A percentile compares a stretch with the other conserved stretches of the same genome.
Conservation (phyloP, 2,888 invertebrate genomes). For the Thymelicus lineola region DNA sequence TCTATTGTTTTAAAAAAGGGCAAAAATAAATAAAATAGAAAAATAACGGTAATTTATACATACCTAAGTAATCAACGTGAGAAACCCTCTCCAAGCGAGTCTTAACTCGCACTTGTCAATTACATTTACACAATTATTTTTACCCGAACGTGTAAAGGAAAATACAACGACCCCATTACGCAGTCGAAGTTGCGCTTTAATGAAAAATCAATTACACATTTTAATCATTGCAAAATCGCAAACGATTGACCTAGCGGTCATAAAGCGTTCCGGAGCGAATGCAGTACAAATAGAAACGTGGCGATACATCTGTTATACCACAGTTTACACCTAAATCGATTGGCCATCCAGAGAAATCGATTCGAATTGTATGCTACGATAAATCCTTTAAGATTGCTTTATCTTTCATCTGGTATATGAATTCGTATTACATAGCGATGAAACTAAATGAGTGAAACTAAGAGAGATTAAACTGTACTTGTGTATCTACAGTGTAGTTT, state of each 20-base stretch:
- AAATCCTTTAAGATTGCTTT: conserved; percentile 73
- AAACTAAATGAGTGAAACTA: not conserved
- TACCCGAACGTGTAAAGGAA: not conserved
- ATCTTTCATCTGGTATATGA: conserved; percentile 49
- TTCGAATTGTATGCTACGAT: conserved; percentile 68
- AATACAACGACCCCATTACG: conserved; percentile 7
- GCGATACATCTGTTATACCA: conserved; percentile 64
- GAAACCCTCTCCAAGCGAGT: too few relatives aligned
- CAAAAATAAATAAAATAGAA: too few relatives aligned
- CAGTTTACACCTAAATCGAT: conserved; percentile 82
- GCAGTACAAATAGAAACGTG: conserved; percentile 74
- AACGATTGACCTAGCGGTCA: conserved; percentile 47
- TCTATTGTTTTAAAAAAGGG: too few relatives aligned
- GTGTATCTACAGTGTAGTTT: too few relatives aligned
- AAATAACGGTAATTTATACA: too few relatives aligned
- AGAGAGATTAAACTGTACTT: too few relatives aligned
- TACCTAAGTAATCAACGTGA: too few relatives aligned
- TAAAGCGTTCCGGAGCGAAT: conserved; percentile 73
- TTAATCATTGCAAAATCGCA: conserved; percentile 30
- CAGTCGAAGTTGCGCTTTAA: conserved; percentile 6
- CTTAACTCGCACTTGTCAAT: too few relatives aligned
- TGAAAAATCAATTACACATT: conserved; percentile 35
- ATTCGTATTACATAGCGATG: not conserved
- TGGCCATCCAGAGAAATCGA: conserved; percentile 79
- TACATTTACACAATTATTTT: too few relatives aligned